Base-by-base conservation (phyloP, 1,140 invertebrate species). In the Atta colombica region DNA sequence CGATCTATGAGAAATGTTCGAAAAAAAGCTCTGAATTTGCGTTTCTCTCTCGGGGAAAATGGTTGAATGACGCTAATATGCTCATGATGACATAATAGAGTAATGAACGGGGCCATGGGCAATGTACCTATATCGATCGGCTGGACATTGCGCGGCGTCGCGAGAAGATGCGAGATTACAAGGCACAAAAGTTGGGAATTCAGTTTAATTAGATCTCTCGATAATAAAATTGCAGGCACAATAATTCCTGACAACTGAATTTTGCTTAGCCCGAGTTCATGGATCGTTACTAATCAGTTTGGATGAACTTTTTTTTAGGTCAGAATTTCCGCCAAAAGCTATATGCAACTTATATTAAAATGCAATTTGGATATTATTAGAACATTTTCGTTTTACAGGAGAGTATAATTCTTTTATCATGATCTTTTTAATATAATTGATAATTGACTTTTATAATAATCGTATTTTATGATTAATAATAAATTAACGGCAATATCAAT, bases 161-260 rank as follows among this genome's bases (percentile, higher is more conserved):
- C 45, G 69, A 21, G 55, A 18, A 61, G 53, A 82, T 21, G 78
- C 53, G 35, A 49, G 58, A 84, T 84, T 31, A 61, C 66, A 55
- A 61, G 39, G 53, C 39, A 35, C 28, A 63, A 84, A 75, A 75
- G 68, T 74, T 74, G 2, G 68, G 68, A 45, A 78, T 66, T 85
- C 31, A 61, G 49, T 31, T 72, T 65, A 75, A 84, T 84, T 74
- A 51, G 69, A 81, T 71, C 68, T 25, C 5, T 8, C n/a, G 82
- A 85, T 77, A 77, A 85, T 77, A 85, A 77, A 77, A 85, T 85
- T 78, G 74, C 25, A 21, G 45, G 45, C 39, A 45, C 39, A 84
- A 72, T 84, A 75, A 84, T 49, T 72, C 31, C 35, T 12, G 25
- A 60, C 53, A 84, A 84, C 58, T 35, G 71, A 75, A 49, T 63